phyloP scores from a whole-genome alignment of 2,888 invertebrate genomes.

The Laspeyria flexula region DNA sequence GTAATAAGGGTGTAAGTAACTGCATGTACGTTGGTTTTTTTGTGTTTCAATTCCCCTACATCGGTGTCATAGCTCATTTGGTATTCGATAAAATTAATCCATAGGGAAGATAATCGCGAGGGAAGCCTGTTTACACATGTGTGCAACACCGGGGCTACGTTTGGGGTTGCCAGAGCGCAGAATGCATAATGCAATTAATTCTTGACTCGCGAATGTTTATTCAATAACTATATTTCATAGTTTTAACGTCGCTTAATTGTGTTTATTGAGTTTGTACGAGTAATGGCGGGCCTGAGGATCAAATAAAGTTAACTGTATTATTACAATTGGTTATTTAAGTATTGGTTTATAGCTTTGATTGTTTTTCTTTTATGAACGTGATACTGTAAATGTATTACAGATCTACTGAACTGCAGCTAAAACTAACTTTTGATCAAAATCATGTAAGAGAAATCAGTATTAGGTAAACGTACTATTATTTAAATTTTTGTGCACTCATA shows the following conservation, averaged over 20 bases:
- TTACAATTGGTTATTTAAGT: too few species aligned
- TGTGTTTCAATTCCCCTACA: constrained; percentile 59
- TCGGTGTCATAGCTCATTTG: constrained; percentile 82
- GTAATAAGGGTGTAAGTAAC: constrained; percentile 37
- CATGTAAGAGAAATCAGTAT: too few species aligned
- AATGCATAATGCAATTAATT: constrained; percentile 76
- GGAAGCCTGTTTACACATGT: constrained; percentile 75
- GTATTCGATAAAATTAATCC: constrained; percentile 84
- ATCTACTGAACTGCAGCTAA: background rate
- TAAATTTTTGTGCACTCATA: too few species aligned
- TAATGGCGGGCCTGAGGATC: background rate
- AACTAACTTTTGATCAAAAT: background rate
- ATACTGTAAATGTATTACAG: too few species aligned
- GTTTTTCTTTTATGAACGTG: too few species aligned
- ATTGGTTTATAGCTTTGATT: too few species aligned
- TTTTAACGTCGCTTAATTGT: constrained; percentile 49
- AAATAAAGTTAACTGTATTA: background rate
- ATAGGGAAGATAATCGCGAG: constrained; percentile 71
- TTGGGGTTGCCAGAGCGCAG: constrained; percentile 28
- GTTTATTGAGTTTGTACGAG: constrained; percentile 44
- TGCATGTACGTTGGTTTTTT: constrained; percentile 48
- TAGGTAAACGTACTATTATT: too few species aligned
- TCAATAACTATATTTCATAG: constrained; percentile 60
- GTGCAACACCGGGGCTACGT: constrained; percentile 44
- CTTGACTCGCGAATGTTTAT: constrained; percentile 60